Percentiles rank a stretch among this genome's conserved stretches.
Evolutionary conservation across 2,888 invertebrate species (phyloP).

Genomic region (Cataglyphis rosenhaueri): DNA sequence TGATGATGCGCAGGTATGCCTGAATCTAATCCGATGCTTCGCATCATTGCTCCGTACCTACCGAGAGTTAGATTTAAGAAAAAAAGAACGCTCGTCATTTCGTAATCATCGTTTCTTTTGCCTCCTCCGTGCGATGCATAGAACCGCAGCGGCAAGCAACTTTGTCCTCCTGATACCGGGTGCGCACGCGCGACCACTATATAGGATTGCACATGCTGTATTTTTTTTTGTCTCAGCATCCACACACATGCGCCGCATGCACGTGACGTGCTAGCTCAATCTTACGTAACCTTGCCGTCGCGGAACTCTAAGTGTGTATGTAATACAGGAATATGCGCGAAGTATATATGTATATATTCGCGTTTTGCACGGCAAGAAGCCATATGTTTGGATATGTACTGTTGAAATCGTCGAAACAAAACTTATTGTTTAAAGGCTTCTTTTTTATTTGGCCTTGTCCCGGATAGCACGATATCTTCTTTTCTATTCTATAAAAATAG

Average conservation of each 20-base stretch:
- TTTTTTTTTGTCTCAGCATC: constrained; percentile 71
- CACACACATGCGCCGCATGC: constrained; percentile 69
- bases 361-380: constrained; percentile 41
- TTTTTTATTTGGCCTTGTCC: background rate
- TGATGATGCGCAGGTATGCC: constrained; percentile 33
- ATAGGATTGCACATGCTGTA: constrained; percentile 76
- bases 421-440: background rate
- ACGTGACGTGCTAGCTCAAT: constrained; percentile 73
- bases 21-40: constrained; percentile 60
- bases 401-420: constrained; percentile 6
- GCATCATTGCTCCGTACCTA: constrained; percentile 57
- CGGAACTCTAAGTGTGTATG: constrained; percentile 52
- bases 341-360: constrained; percentile 47
- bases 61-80: constrained; percentile 49
- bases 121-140: constrained; percentile 64
- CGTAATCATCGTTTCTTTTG: constrained; percentile 76
- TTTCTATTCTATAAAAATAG: background rate
- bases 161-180: constrained; percentile 69
- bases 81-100: constrained; percentile 70
- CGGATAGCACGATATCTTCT: background rate
- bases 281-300: constrained; percentile 73
- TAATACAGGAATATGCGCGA: constrained; percentile 49
- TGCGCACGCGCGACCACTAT: constrained; percentile 66
- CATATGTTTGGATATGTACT: constrained; percentile 17
- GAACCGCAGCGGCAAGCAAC: constrained; percentile 53